Evolutionary conservation across 2,888 invertebrate genomes (phyloP), one percentile per base, ranked within the genome.

Genomic region (Pilophorus perplexus): DNA sequence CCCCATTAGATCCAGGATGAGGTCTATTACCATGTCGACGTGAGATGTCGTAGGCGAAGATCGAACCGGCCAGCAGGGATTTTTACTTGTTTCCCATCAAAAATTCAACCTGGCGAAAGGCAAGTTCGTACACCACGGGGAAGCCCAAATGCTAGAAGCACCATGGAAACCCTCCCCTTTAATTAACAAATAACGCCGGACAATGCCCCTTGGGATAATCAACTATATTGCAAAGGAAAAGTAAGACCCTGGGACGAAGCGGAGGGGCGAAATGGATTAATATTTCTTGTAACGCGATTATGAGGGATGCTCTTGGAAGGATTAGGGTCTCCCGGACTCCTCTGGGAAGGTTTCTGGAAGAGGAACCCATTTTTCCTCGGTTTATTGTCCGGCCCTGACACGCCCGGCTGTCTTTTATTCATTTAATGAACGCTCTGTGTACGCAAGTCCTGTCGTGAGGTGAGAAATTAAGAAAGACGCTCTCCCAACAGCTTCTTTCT

Each of bases 121-220:
- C n/a, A n/a, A n/a, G n/a, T n/a, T n/a, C n/a, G n/a, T n/a, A n/a
- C n/a, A n/a, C n/a, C n/a, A n/a, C n/a, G n/a, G n/a, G n/a, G n/a
- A n/a, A n/a, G n/a, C n/a, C n/a, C n/a, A n/a, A n/a, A n/a, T n/a
- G n/a, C n/a, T n/a, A n/a, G n/a, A n/a, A n/a, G n/a, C n/a, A n/a
- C n/a, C n/a, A n/a, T n/a, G n/a, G n/a, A n/a, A n/a, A n/a, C 42
- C 18, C 16, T n/a, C 12, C 59, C 42, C 59, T 59, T 59, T 59
- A 59, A 59, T 59, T 59, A 59, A 59, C 59, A 42, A 59, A 59
- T 59, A 59, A 59, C 42, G 44, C 59, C 59, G 42, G 59, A 59
- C 59, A 59, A 59, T 42, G 59, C 59, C 59, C 59, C n/a, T n/a
- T n/a, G 59, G 42, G 59, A 59, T 59, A 59, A 59, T 59, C 59